These are phyloP conservation scores for Pogonomyrmex barbatus DNA, from an alignment of 1,140 invertebrate species.

Conservation along the genomic window DNA sequence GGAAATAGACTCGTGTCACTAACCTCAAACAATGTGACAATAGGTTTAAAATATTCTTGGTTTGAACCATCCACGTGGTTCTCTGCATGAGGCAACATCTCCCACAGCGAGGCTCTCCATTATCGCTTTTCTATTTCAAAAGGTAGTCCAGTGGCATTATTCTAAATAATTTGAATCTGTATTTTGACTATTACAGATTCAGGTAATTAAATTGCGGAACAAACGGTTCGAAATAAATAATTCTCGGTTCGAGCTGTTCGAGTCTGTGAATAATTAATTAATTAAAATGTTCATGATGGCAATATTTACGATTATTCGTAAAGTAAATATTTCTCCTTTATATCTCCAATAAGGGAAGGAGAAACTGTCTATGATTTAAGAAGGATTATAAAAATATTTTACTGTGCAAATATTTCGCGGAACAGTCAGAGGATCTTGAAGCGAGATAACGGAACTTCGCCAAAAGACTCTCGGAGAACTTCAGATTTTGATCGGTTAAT, in stretches of 20 bases:
- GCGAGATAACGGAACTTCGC: neutral
- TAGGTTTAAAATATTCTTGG: slow-evolving; percentile 31
- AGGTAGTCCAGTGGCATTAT: neutral
- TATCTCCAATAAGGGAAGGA: neutral
- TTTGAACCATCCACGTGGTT: slow-evolving; percentile 36
- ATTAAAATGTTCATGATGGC: neutral
- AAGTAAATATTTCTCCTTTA: neutral
- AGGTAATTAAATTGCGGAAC: neutral
- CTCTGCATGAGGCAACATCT: slow-evolving; percentile 37
- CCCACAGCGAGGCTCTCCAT: neutral
- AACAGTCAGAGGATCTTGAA: neutral
- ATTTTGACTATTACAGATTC: neutral
- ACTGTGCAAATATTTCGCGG: neutral
- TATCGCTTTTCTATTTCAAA: neutral
- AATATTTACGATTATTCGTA: neutral
- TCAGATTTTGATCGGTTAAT: neutral
- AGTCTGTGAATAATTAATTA: neutral
- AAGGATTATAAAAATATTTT: slow-evolving; percentile 1
- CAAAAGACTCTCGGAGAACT: neutral
- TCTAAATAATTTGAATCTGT: neutral
- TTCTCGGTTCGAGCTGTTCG: neutral
- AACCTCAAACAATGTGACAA: neutral
- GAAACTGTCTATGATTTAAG: neutral
- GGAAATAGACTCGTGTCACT: no score
- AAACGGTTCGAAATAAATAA: neutral